Base-by-base conservation (phyloP, 2,888 invertebrate genomes). In the Drosophila ezoana region DNA sequence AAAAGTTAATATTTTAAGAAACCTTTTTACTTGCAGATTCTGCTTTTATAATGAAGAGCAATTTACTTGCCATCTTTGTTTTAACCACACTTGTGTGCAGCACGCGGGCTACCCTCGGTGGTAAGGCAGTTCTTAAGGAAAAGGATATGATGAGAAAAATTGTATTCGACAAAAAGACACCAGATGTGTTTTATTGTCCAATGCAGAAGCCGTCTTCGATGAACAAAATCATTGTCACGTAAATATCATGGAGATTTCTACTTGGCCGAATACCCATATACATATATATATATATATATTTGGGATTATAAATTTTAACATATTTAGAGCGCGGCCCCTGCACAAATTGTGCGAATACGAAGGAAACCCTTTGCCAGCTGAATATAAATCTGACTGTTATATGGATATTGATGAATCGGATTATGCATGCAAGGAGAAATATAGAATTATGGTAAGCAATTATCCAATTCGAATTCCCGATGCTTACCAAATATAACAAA, bases 351-450 rank as follows among this genome's bases (percentile, higher is more conserved):
- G 96, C 87, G 96, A 96, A 91, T 95, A 94, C 85, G 95, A 95
- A 89, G 96, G 96, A 9, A 93, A 93, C 65, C 93, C 94, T 44
- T 91, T 96, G 66, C 96, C 96, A 0, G 94, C 94, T 73, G 95
- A 95, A 84, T 95, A 95, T 92, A 95, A 95, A 91, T 95, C 95
- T 52, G 96, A 96, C 87, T 96, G 96, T 88, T 96, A 95, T 92
- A 95, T 95, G 90, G 95, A 96, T 90, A 94, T 96, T 16, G 96
- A 96, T 91, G 96, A 96, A 92, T 94, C 95, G 23, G 95, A 95
- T 76, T 96, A 95, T 90, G 96, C 96, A 3, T 96, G 96, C 93
- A 95, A 96, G 91, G 96, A 96, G 91, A 96, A 96, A 90, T 95
- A 95, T 90, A 93, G 96, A 90, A 96, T 96, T 87, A 95, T 96